Percentiles rank a stretch among this genome's conserved stretches.
Evolutionary conservation across 1,140 invertebrate species (phyloP).

Genomic region (Wasmannia auropunctata): DNA sequence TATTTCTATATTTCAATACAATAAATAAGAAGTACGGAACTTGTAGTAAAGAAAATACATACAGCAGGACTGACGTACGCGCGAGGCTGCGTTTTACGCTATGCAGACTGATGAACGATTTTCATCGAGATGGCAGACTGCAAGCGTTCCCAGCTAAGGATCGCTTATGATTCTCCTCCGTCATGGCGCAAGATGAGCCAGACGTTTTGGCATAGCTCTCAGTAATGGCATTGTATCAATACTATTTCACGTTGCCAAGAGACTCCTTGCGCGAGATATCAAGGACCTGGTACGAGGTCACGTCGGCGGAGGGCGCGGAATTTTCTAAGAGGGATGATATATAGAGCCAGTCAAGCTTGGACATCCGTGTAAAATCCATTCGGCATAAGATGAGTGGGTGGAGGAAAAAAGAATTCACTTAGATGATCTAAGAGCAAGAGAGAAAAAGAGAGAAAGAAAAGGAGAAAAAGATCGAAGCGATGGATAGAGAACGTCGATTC

Average conservation of each 20-base stretch:
- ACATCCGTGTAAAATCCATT: conserved; percentile 67
- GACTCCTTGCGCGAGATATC: conserved; percentile 23
- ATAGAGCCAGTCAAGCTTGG: conserved; percentile 51
- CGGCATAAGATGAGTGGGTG: conserved; percentile 24
- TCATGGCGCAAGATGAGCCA: conserved; percentile 55
- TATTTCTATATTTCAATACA: not conserved
- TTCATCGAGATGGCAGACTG: conserved; percentile 35
- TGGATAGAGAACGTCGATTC: conserved; percentile 23
- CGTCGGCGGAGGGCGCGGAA: conserved; percentile 27
- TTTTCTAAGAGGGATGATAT: conserved; percentile 64
- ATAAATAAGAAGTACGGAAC: not conserved
- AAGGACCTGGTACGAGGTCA: conserved; percentile 23
- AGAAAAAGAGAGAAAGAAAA: conserved; percentile 3
- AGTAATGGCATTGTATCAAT: conserved; percentile 57
- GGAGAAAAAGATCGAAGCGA: not conserved
- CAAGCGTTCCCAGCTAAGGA: conserved; percentile 18
- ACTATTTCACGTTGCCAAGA: conserved; percentile 43
- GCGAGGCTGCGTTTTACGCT: not conserved
- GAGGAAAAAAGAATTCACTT: conserved; percentile 60
- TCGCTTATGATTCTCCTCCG: conserved; percentile 54
- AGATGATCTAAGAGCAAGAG: conserved; percentile 3
- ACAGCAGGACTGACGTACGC: not conserved
- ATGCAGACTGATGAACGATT: conserved; percentile 26
- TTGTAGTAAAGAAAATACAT: not conserved
- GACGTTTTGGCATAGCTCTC: conserved; percentile 40